phyloP scores from a whole-genome alignment of 1,140 invertebrate genomes.

The Pectinophora gossypiella region DNA sequence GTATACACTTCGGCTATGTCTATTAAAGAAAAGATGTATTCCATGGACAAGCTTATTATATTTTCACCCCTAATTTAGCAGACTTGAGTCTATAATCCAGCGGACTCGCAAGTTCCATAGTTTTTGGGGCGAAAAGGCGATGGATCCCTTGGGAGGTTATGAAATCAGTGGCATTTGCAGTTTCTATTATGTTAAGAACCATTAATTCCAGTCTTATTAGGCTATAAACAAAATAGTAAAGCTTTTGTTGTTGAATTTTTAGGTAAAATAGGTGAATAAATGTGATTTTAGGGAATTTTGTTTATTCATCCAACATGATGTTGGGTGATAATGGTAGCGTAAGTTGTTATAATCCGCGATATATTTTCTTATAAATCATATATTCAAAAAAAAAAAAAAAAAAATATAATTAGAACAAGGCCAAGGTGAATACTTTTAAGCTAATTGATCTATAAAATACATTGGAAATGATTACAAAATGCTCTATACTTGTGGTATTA shows the following conservation, averaged over 20 bases:
- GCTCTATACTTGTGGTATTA: no score
- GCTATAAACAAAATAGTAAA: constrained; percentile 58
- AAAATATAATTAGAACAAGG: no score
- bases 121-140: constrained; percentile 69
- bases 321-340: no score
- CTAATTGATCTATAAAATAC: no score
- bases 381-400: no score
- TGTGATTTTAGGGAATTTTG: no score
- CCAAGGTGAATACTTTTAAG: no score
- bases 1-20: constrained; percentile 55
- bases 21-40: constrained; percentile 31
- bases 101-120: constrained; percentile 18
- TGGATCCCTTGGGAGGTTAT: constrained; percentile 72
- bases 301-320: no score
- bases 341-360: no score
- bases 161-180: constrained; percentile 77
- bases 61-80: constrained; percentile 20
- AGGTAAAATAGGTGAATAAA: no score
- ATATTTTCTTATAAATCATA: no score
- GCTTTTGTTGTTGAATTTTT: constrained; percentile 31
- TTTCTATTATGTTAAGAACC: constrained; percentile 74
- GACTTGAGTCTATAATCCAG: constrained; percentile 19
- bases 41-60: not conserved
- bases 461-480: no score
- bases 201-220: constrained; percentile 73